phyloP scores from a whole-genome alignment of 2,888 invertebrate species.

The Acleris cristana region DNA sequence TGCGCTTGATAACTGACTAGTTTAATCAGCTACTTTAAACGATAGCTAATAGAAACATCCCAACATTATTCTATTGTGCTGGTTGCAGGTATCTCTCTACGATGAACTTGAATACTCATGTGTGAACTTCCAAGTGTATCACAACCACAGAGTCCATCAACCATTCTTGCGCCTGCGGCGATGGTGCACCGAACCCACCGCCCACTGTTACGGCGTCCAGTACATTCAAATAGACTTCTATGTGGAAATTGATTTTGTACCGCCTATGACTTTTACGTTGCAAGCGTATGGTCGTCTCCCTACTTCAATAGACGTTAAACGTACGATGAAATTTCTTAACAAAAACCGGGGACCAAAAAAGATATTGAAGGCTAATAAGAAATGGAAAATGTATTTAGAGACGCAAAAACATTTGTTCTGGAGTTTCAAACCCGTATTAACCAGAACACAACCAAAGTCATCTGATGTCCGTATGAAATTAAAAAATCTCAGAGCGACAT shows the following conservation, averaged over 20 bases:
- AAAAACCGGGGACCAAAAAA: neutral
- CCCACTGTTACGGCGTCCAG: slow-evolving; percentile 49
- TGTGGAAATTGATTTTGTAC: slow-evolving; percentile 48
- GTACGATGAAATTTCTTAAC: slow-evolving; percentile 34
- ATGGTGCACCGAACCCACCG: slow-evolving; percentile 47
- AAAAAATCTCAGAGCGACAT: too few species aligned
- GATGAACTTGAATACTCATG: slow-evolving; percentile 55
- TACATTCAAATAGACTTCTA: slow-evolving; percentile 52
- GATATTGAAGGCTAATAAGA: too few species aligned
- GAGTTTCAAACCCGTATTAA: too few species aligned
- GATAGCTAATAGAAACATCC: too few species aligned
- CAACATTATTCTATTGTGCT: neutral
- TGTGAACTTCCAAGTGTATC: slow-evolving; percentile 46
- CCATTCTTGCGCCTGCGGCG: slow-evolving; percentile 44
- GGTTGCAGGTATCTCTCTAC: slow-evolving; percentile 53
- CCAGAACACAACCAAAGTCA: too few species aligned
- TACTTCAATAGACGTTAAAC: slow-evolving; percentile 41
- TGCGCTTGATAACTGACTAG: too few species aligned
- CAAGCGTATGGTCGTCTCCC: slow-evolving; percentile 48
- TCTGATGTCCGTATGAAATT: too few species aligned
- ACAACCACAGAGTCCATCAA: too few species aligned
- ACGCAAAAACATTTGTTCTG: neutral
- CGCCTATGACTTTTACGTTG: slow-evolving; percentile 41
- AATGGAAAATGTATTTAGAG: too few species aligned
- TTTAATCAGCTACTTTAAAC: too few species aligned